Evolutionary conservation across 37 sponge, comb jelly and placozoan species (phyloP).

Genomic region (Diacarnus erythraeanus): DNA sequence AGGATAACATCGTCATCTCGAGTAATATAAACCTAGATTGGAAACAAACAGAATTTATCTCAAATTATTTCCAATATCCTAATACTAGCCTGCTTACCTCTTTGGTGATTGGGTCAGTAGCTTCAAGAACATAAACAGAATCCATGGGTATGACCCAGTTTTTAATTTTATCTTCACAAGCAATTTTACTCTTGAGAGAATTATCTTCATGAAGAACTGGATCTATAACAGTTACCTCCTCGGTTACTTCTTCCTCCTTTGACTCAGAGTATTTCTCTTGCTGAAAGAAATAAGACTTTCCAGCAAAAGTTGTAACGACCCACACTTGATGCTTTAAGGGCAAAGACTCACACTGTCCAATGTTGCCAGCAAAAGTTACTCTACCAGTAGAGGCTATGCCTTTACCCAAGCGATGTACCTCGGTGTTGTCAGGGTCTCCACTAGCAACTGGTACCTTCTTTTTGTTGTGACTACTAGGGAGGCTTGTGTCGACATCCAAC

Average conservation of each 20-base stretch:
- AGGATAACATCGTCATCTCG: constrained; percentile 81
- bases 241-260: background rate
- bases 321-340: constrained; percentile 11
- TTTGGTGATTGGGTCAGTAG: constrained; percentile 72
- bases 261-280: background rate
- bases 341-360: background rate
- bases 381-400: constrained; percentile 6
- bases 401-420: background rate
- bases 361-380: constrained; percentile 25
- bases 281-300: constrained; percentile 24
- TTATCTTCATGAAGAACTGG: constrained; percentile 9
- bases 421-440: no score
- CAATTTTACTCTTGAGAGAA: background rate
- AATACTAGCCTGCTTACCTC: constrained; percentile 37
- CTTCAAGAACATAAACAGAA: constrained; percentile 25
- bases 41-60: background rate
- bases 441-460: no score
- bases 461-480: no score
- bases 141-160: constrained; percentile 13
- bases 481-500: no score
- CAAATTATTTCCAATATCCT: background rate
- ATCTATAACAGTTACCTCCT: background rate
- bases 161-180: constrained; percentile 17
- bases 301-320: constrained; percentile 45
- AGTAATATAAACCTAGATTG: constrained; percentile 66